A percentile compares a stretch with the other conserved stretches of the same genome.
phyloP scores from a whole-genome alignment of 2,113 vertebrate species.

The Bubalus kerabau region DNA sequence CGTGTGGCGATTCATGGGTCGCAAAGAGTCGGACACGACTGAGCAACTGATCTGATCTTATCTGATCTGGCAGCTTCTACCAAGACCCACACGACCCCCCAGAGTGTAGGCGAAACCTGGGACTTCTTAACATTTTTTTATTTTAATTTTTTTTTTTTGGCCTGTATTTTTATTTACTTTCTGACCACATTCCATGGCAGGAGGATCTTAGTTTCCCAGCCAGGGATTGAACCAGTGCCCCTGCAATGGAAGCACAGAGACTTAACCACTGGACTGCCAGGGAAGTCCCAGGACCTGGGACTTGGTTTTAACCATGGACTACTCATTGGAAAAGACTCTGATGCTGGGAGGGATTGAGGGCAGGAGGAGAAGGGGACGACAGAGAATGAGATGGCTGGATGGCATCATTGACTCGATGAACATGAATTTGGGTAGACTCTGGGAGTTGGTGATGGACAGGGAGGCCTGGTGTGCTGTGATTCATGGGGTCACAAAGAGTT shows the following conservation, averaged over 20 bases:
- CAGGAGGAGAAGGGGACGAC: no score
- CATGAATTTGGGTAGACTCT: rapidly evolving
- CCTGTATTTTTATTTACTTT: not conserved
- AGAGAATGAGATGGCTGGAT: no score
- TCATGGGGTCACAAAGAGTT: no score
- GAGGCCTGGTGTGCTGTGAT: no score
- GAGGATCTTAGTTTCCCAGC: not conserved
- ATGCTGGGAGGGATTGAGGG: no score
- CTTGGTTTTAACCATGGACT: not conserved
- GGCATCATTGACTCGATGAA: no score
- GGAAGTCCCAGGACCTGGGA: not conserved
- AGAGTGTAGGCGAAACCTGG: rapidly evolving
- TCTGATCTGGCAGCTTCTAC: not conserved
- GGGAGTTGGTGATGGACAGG: no score
- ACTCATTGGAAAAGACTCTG: no score
- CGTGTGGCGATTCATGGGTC: no score
- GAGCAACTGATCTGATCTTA: no score
- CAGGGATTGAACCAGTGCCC: not conserved
- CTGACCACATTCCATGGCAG: not conserved
- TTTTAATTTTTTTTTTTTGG: not conserved
- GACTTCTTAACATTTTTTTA: not conserved
- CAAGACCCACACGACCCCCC: not conserved
- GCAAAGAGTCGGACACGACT: no score
- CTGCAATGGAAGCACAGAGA: not conserved
- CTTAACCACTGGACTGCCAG: not conserved